phyloP scores from a whole-genome alignment of 2,888 invertebrate genomes.

The Drosophila picticornis region DNA sequence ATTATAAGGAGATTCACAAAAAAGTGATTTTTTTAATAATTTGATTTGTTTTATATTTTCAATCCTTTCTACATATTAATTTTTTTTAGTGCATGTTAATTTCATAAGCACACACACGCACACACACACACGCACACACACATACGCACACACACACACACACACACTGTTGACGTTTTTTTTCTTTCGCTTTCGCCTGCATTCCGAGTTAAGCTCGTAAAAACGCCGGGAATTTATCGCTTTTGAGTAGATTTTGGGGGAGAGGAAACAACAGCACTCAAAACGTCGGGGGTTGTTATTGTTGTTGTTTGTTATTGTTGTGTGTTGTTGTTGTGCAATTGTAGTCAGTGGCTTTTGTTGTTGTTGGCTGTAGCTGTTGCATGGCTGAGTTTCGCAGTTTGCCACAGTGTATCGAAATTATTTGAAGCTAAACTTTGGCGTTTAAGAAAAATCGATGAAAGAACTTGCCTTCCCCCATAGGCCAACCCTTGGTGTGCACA shows the following conservation, averaged over 20 bases:
- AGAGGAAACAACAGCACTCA: conserved; percentile 27
- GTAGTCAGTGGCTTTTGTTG: conserved; percentile 38
- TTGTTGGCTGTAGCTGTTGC: conserved; percentile 58
- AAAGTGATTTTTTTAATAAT: too few relatives aligned
- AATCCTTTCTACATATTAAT: background rate
- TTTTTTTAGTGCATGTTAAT: conserved; percentile 27
- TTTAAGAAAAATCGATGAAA: conserved; percentile 75
- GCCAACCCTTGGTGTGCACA: conserved; percentile 46
- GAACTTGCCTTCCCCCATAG: conserved; percentile 5
- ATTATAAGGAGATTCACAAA: background rate
- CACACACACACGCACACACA: conserved; percentile 27
- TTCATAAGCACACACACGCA: conserved; percentile 23
- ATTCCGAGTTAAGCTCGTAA: conserved; percentile 68
- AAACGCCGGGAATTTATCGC: conserved; percentile 78
- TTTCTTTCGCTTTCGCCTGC: conserved; percentile 40
- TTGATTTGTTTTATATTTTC: background rate
- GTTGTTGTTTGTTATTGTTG: conserved; percentile 38
- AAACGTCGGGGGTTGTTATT: conserved; percentile 43
- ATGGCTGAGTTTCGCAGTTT: conserved; percentile 58
- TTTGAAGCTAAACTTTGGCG: conserved; percentile 50
- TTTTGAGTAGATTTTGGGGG: conserved; percentile 67
- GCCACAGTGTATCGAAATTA: conserved; percentile 32
- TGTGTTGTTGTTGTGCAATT: conserved; percentile 53
- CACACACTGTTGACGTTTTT: conserved; percentile 42
- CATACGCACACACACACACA: conserved; percentile 25